A percentile compares a stretch with the other conserved stretches of the same genome.
Evolutionary conservation across 2,113 vertebrate genomes (phyloP).

Genomic region (Vicugna pacos): DNA sequence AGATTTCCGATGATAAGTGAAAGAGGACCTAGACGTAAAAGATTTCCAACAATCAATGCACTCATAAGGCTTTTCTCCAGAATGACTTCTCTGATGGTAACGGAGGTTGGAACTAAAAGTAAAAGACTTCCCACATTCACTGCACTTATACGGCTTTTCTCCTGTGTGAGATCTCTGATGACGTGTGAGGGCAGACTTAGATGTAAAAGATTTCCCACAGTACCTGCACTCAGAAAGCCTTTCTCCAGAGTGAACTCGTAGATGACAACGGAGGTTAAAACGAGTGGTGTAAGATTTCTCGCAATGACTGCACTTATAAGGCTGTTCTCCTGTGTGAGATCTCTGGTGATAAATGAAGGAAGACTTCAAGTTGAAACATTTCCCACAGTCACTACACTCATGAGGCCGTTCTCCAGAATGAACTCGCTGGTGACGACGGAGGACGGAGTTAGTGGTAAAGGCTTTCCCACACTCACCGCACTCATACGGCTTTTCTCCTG

Average conservation of each 20-base stretch:
- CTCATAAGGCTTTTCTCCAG: constrained; percentile 51
- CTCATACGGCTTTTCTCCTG: constrained; percentile 21
- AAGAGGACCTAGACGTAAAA: no score
- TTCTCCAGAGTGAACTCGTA: no score
- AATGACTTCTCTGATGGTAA: constrained; percentile 53
- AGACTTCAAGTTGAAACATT: no score
- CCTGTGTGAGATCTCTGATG: constrained; percentile 54
- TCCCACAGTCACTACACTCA: constrained; percentile 23
- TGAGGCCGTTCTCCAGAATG: constrained; percentile 40
- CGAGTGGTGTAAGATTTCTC: no score
- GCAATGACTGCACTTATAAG: no score
- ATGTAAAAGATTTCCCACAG: no score
- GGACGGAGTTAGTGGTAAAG: neutral
- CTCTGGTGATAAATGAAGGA: no score
- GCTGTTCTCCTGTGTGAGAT: no score
- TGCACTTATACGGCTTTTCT: constrained; percentile 38
- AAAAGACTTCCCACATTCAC: constrained; percentile 64
- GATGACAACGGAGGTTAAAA: no score
- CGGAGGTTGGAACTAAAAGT: neutral
- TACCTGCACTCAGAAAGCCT: no score
- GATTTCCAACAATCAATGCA: constrained; percentile 61
- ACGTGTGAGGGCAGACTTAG: no score
- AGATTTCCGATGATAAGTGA: no score
- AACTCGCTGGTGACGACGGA: constrained; percentile 50
- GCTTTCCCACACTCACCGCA: constrained; percentile 54